Evolutionary conservation across 2,797 vertebrate genomes (phyloP), one percentile per base, ranked within the genome.

Genomic region (Glyptemys insculpta): DNA sequence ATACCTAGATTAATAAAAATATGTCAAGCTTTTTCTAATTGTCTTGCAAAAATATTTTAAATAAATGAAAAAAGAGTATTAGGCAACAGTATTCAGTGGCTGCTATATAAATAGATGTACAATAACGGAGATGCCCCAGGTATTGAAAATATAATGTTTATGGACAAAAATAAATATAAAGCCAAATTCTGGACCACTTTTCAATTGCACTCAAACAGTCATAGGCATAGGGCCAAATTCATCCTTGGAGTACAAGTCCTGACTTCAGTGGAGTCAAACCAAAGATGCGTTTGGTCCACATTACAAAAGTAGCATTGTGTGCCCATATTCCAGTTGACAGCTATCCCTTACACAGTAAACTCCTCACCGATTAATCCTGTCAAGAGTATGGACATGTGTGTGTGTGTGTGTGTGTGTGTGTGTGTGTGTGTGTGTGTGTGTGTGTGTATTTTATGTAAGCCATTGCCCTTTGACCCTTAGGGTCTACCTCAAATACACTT

Each of bases 251-350:
- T 82, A 91, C 62, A 94, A 86, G 79, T 23, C 31, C 85, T 89
- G 80, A 81, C 25, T 83, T 56, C 93, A 79, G 78, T 41, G 12
- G 3, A 85, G 47, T 93, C 94, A 95, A 96, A 89, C 90, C 91
- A 93, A 74, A 74, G 29, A 93, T 78, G 8, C 96, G 94, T 88
- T 83, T 3, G 50, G 49, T 83, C 62, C 80, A 41, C 34, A 50
- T 8, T 74, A 50, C 78, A 88, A 44, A 41, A 89, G 83, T 52
- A 93, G 50, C 93, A 94, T 47, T 27, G 12, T 76, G 27, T 65
- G 76, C 52, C 81, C 83, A 87, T 85, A 85, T 85, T 62, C 91
- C 82, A 86, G 41, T 87, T 93, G 89, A 89, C 96, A 96, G 57
- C 80, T 91, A 2, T 74, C 85, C 49, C 31, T 65, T n/a, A 80